A percentile compares a stretch with the other conserved stretches of the same genome.
phyloP scores from a whole-genome alignment of 2,888 invertebrate species.

The Dyspetes luteomarginatus region DNA sequence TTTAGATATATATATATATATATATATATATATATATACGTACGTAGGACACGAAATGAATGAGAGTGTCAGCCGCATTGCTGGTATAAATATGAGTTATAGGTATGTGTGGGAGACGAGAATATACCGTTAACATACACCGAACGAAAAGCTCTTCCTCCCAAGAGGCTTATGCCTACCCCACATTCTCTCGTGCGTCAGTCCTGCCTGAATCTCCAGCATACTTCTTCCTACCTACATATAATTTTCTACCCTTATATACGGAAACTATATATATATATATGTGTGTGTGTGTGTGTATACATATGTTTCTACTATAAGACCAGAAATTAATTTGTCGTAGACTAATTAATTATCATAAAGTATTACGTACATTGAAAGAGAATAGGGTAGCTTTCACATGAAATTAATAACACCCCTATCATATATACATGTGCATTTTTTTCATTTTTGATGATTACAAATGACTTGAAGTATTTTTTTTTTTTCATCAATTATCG shows the following conservation, averaged over 20 bases:
- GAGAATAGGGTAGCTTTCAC: too few relatives aligned
- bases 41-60: slow-evolving; percentile 69
- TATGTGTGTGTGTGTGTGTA: background rate
- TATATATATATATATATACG: background rate
- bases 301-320: background rate
- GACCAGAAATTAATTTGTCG: too few relatives aligned
- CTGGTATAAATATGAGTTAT: slow-evolving; percentile 79
- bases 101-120: slow-evolving; percentile 62
- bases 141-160: slow-evolving; percentile 52
- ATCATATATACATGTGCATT: too few relatives aligned
- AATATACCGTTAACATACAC: slow-evolving; percentile 50
- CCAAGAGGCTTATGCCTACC: slow-evolving; percentile 24
- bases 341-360: background rate
- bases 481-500: too few relatives aligned
- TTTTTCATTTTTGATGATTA: too few relatives aligned
- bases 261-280: background rate
- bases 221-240: slow-evolving; percentile 49
- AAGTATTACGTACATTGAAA: too few relatives aligned
- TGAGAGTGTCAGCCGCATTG: slow-evolving; percentile 77
- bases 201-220: slow-evolving; percentile 44
- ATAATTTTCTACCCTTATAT: background rate
- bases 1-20: background rate
- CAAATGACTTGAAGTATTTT: too few relatives aligned
- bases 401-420: too few relatives aligned
- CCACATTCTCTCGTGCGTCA: slow-evolving; percentile 55